Evolutionary conservation across 2,797 vertebrate species (phyloP).

Genomic region (Sebastolobus alascanus): DNA sequence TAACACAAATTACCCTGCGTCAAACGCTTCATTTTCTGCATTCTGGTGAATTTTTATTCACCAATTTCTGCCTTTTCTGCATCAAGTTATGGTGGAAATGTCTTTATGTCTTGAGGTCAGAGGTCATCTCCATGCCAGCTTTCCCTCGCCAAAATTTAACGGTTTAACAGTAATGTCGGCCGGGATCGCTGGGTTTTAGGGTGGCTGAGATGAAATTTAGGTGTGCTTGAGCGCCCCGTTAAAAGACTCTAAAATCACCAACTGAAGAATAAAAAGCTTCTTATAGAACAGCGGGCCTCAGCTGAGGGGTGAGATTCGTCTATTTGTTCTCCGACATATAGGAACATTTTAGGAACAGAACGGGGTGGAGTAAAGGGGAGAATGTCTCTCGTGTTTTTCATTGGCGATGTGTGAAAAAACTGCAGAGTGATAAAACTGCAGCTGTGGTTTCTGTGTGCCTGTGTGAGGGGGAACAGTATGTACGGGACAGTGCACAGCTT

Average conservation of each 20-base stretch:
- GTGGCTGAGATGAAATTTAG: too few relatives aligned
- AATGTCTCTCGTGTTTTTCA: slow-evolving; percentile 12
- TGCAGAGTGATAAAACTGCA: slow-evolving; percentile 54
- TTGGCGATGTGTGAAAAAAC: slow-evolving; percentile 1
- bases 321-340: not conserved
- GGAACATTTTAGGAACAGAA: slow-evolving; percentile 13
- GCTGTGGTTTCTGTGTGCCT: slow-evolving; percentile 54
- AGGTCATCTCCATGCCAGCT: too few relatives aligned
- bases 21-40: too few relatives aligned
- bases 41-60: too few relatives aligned
- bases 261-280: not conserved
- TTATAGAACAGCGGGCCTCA: not conserved
- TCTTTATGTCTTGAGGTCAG: not conserved
- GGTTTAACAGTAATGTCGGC: too few relatives aligned
- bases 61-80: too few relatives aligned
- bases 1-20: not conserved
- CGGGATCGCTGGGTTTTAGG: too few relatives aligned
- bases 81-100: not conserved
- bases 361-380: not conserved
- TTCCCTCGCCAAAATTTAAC: too few relatives aligned
- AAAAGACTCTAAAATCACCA: too few relatives aligned
- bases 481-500: slow-evolving; percentile 19
- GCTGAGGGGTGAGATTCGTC: not conserved
- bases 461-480: slow-evolving; percentile 49
- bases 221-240: too few relatives aligned